Evolutionary conservation across 2,888 invertebrate genomes (phyloP).

Genomic region (Philopedon plagiatum): DNA sequence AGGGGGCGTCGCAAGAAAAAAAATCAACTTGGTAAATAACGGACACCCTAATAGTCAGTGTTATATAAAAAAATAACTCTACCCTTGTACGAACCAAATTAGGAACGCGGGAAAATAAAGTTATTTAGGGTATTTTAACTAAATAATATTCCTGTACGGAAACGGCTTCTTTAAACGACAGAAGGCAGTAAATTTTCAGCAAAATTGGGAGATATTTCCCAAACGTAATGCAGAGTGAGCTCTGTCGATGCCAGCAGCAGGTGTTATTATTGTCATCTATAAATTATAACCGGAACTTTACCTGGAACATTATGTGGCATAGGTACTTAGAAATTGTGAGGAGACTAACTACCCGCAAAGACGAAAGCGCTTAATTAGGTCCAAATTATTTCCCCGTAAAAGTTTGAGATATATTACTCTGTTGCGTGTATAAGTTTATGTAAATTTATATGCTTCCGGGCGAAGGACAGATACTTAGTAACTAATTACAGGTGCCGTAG

Average conservation of each 20-base stretch:
- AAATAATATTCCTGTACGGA: slow-evolving; percentile 6
- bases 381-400: slow-evolving; percentile 39
- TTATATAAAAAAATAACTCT: too few species aligned
- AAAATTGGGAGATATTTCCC: slow-evolving; percentile 33
- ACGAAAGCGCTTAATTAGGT: slow-evolving; percentile 46
- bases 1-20: too few species aligned
- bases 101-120: neutral
- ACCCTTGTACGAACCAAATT: neutral
- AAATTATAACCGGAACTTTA: slow-evolving; percentile 68
- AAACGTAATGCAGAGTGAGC: slow-evolving; percentile 43
- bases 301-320: slow-evolving; percentile 64
- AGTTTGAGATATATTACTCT: slow-evolving; percentile 37
- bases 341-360: slow-evolving; percentile 46
- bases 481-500: too few species aligned
- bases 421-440: slow-evolving; percentile 22
- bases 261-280: slow-evolving; percentile 68
- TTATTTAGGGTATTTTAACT: neutral
- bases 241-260: slow-evolving; percentile 62
- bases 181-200: slow-evolving; percentile 30
- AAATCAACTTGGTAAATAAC: too few species aligned
- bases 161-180: neutral
- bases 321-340: slow-evolving; percentile 47
- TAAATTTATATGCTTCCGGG: neutral
- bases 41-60: too few species aligned
- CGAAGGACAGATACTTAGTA: neutral